Percentiles rank a stretch among this genome's conserved stretches.
These are phyloP conservation scores for Scolopax rusticola DNA, from an alignment of 2,797 vertebrate species.

Conservation along the genomic window DNA sequence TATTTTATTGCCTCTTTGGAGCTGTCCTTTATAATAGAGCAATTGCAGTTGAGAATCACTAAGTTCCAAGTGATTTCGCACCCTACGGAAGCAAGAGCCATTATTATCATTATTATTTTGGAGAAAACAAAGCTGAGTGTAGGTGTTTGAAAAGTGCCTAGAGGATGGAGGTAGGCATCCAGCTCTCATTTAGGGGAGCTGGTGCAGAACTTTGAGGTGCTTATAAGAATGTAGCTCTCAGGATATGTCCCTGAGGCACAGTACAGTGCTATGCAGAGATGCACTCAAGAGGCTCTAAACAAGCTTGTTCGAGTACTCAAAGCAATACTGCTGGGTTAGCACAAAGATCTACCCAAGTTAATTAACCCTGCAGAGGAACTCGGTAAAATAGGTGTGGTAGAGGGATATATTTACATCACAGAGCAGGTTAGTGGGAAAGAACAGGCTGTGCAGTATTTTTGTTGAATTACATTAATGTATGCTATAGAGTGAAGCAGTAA, in stretches of 20 bases:
- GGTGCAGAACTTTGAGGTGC: background rate
- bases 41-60: background rate
- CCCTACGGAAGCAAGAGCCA: background rate
- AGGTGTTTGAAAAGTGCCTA: background rate
- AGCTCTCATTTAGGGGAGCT: background rate
- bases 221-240: background rate
- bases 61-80: background rate
- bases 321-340: conserved; percentile 27
- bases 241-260: background rate
- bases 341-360: background rate
- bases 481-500: background rate
- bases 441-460: background rate
- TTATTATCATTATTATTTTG: background rate
- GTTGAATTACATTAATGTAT: background rate
- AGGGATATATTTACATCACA: background rate
- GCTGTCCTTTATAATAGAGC: background rate
- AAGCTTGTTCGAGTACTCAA: conserved; percentile 26
- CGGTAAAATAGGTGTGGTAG: background rate
- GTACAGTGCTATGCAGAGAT: background rate
- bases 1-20: background rate
- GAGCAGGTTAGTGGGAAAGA: background rate
- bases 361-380: conserved; percentile 25
- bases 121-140: background rate
- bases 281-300: conserved; percentile 16
- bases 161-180: background rate